Base-by-base conservation (phyloP, 2,888 invertebrate genomes). In the Agriotes lineatus region DNA sequence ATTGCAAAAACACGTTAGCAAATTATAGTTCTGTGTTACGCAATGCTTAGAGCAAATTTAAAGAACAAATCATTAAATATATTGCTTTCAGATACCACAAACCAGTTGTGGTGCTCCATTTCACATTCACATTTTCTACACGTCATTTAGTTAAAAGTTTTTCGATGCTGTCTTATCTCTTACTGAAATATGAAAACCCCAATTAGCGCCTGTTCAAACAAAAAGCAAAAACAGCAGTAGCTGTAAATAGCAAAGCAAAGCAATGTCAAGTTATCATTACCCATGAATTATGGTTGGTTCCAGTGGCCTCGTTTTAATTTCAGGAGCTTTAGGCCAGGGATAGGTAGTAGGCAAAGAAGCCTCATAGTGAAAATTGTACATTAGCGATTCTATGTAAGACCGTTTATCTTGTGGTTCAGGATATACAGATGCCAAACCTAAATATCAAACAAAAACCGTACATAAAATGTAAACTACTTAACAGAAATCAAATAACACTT, bases 351-450 rank as follows among this genome's bases (percentile, higher is more conserved):
- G 94, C 87, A 95, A 88, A 60, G 94, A 90, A 73, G 89, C 87
- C 82, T 93, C 91, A 82, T 96, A 96, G 80, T 93, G 88, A 78
- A 88, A 90, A 81, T 90, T 90, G 84, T 94, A 96, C 85, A 93
- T 88, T 81, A 93, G 92, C 63, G 89, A 88, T 77, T 89, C 86
- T 33, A 96, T 88, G 83, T 92, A 93, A 72, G 88, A 85, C 61
- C 87, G 85, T 79, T 94, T 89, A 79, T 96, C 91, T 75, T 89
- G 89, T 39, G 96, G 96, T 83, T 95, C 92, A 0, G 96, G 96
- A 82, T 96, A 96, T 2, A 93, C 90, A 1, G 95, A 94, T 1
- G 96, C 95, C 74, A 93, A 87, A 84, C 91, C 93, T 93, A 80
- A 14, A 82, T 81, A 66, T 4, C 12, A 16, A 44, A 44, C 19